Evolutionary conservation across 2,888 invertebrate genomes (phyloP), one percentile per base, ranked within the genome.

Genomic region (Phytoseiulus persimilis): DNA sequence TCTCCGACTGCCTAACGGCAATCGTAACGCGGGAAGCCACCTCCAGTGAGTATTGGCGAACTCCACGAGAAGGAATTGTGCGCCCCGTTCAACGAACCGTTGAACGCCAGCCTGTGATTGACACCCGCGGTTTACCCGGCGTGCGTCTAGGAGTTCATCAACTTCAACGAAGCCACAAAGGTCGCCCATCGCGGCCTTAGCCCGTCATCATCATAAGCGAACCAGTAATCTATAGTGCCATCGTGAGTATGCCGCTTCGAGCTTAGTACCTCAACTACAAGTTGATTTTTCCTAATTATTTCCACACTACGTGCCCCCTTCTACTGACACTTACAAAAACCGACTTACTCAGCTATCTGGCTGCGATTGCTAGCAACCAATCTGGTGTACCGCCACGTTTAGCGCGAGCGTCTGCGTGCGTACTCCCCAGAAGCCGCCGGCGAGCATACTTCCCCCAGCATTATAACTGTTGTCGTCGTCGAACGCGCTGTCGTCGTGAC

Each of bases 241-340:
- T 87, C 87, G 87, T 87, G 87, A 87, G 87, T 87, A 87, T 87
- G 39, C 87, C 87, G 87, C 87, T 87, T 65, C 65, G 65, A 65
- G 65, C 65, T 65, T 65, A 65, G 65, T 65, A 65, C 65, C 65
- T 14, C 65, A 65, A 28, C 23, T 23, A 65, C 65, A 28, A 65
- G 9, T 65, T 65, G 14, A 65, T 65, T 65, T 65, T 28, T 65
- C 28, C 18, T 18, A 39, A 39, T 9, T 39, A 39, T 9, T 39
- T 39, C 39, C 9, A 39, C 39, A 39, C 65, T 65, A 65, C 65
- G 65, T 65, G 18, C 65, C 65, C 65, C 28, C 2, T 14, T 23
- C 18, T 65, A 65, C 65, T 18, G 5, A 65, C 65, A 14, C 18
- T 14, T 28, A 1, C 18, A 65, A 6, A 1, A 14, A 65, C 65